Percentiles rank a stretch among this genome's conserved stretches.
phyloP scores from a whole-genome alignment of 2,797 vertebrate species.

The Rhynchotus rufescens region DNA sequence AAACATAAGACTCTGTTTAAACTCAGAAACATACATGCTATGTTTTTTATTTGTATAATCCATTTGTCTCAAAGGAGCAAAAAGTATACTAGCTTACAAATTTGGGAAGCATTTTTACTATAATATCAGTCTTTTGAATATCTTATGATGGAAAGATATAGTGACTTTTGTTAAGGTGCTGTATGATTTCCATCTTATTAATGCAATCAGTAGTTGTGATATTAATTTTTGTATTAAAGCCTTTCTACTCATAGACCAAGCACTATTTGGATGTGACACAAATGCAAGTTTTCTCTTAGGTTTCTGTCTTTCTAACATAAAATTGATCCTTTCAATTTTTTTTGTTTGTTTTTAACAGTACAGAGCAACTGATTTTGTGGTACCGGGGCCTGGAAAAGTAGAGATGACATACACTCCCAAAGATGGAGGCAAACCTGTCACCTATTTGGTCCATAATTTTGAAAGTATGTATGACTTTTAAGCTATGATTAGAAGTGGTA shows the following conservation, averaged over 20 bases:
- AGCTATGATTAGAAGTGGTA: neutral
- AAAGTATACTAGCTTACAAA: neutral
- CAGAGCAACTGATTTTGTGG: constrained; percentile 97
- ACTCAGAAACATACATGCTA: neutral
- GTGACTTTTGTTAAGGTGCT: neutral
- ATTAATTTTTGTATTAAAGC: neutral
- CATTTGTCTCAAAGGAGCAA: neutral
- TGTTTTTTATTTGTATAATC: neutral
- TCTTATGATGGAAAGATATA: neutral
- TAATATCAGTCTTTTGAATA: neutral
- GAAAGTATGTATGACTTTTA: constrained; percentile 82
- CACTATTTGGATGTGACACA: neutral
- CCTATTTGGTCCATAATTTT: constrained; percentile 90
- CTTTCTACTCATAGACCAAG: neutral
- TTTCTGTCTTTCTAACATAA: neutral
- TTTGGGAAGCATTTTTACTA: neutral
- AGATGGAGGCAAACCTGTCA: constrained; percentile 83
- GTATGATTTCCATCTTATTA: neutral
- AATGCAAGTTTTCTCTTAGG: neutral
- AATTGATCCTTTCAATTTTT: neutral
- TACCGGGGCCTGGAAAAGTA: constrained; percentile 92
- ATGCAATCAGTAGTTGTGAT: neutral
- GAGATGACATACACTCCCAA: constrained; percentile 93
- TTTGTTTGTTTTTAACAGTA: constrained; percentile 82
- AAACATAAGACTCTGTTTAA: neutral